These are phyloP conservation scores for Octomys mimax DNA, from an alignment of 2,797 vertebrate genomes.

Conservation along the genomic window DNA sequence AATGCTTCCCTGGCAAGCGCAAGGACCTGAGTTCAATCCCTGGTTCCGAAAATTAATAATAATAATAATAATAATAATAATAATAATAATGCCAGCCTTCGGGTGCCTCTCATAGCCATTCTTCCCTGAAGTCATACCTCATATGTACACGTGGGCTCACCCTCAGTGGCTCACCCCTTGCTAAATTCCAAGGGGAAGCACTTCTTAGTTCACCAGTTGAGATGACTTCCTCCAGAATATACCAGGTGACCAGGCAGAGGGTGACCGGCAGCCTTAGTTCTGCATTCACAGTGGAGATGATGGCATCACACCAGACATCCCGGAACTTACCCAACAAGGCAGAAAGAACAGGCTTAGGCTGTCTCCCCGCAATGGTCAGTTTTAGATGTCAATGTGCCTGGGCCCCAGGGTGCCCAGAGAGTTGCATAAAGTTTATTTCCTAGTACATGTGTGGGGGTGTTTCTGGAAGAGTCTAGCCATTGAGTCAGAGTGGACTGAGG, in stretches of 20 bases:
- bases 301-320: background rate
- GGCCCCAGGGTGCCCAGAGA: background rate
- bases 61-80: too few relatives aligned
- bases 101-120: background rate
- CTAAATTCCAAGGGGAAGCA: background rate
- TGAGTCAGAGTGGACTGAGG: background rate
- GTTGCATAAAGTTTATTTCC: background rate
- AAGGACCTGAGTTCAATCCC: too few relatives aligned
- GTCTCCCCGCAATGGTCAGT: background rate
- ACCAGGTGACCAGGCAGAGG: background rate
- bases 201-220: background rate
- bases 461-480: background rate
- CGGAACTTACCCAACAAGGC: background rate
- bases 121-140: background rate
- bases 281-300: background rate
- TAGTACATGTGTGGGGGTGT: background rate
- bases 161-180: background rate
- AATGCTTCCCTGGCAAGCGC: too few relatives aligned
- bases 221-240: background rate
- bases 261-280: rapidly evolving
- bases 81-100: background rate
- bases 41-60: too few relatives aligned
- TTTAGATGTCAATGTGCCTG: background rate
- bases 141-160: background rate
- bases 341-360: background rate